phyloP scores from a whole-genome alignment of 1,140 invertebrate genomes.

The Melitaea cinxia region DNA sequence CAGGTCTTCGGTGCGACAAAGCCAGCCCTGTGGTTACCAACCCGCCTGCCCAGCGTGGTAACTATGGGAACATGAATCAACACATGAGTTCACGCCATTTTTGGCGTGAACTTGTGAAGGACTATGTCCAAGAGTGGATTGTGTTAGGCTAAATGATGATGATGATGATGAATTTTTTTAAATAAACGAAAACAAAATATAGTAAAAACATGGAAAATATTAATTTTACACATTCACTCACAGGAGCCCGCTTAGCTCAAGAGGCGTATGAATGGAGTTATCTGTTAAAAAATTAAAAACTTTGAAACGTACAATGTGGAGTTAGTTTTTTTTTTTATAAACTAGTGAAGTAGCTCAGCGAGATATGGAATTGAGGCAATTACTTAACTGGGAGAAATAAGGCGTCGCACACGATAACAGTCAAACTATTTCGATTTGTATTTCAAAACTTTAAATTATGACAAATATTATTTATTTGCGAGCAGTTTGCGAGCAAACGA shows the following conservation, averaged over 20 bases:
- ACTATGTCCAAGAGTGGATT: too few species aligned
- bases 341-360: conserved; percentile 30
- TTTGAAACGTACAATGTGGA: conserved; percentile 36
- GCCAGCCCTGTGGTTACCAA: too few species aligned
- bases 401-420: conserved; percentile 9
- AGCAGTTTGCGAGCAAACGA: too few species aligned
- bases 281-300: conserved; percentile 37
- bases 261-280: conserved; percentile 29
- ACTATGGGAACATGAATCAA: too few species aligned
- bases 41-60: too few species aligned
- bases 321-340: conserved; percentile 42
- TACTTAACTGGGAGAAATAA: conserved; percentile 37
- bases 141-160: too few species aligned
- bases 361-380: conserved; percentile 47
- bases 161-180: too few species aligned
- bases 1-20: too few species aligned
- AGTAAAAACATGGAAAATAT: background rate
- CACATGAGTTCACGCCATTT: too few species aligned
- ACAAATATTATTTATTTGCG: too few species aligned
- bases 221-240: conserved; percentile 10
- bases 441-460: background rate
- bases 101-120: too few species aligned
- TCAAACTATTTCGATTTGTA: background rate
- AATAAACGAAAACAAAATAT: background rate
- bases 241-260: conserved; percentile 26